Conservation (phyloP, 2,888 invertebrate genomes). For the Calliphora vomitoria region DNA sequence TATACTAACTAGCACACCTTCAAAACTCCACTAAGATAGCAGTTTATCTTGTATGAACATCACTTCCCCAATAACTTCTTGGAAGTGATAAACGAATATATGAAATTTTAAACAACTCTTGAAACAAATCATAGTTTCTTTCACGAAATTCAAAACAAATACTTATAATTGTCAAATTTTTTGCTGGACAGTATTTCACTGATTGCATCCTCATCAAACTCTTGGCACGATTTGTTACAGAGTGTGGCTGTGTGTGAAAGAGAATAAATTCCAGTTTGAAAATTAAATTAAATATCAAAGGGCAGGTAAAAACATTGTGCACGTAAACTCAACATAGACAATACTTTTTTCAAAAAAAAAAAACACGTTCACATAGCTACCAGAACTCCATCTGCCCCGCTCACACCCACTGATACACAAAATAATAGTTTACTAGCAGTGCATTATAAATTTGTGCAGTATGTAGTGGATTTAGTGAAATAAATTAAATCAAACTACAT, state of each 20-base stretch:
- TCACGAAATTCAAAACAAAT: no score
- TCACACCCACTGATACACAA: no score
- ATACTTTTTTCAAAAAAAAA: not conserved
- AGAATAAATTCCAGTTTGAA: constrained; percentile 62
- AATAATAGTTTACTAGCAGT: constrained; percentile 6
- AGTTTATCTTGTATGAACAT: no score
- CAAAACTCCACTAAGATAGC: no score
- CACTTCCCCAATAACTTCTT: no score
- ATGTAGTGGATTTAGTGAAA: constrained; percentile 58
- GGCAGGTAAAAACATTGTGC: constrained; percentile 44
- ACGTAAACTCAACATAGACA: constrained; percentile 33
- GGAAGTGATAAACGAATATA: no score
- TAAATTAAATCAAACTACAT: constrained; percentile 67
- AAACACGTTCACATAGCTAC: not conserved
- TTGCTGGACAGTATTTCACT: not conserved
- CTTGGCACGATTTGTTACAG: not conserved
- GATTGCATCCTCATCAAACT: constrained; percentile 31
- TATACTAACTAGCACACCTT: no score
- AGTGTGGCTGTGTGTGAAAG: constrained; percentile 3
- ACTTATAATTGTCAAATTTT: no score
- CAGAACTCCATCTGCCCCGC: no score
- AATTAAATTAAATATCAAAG: constrained; percentile 72
- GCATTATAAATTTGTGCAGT: constrained; percentile 35
- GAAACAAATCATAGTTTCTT: no score
- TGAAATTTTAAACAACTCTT: no score